Conservation (phyloP, 2,797 vertebrate species). For the Enteromius argenteus region DNA sequence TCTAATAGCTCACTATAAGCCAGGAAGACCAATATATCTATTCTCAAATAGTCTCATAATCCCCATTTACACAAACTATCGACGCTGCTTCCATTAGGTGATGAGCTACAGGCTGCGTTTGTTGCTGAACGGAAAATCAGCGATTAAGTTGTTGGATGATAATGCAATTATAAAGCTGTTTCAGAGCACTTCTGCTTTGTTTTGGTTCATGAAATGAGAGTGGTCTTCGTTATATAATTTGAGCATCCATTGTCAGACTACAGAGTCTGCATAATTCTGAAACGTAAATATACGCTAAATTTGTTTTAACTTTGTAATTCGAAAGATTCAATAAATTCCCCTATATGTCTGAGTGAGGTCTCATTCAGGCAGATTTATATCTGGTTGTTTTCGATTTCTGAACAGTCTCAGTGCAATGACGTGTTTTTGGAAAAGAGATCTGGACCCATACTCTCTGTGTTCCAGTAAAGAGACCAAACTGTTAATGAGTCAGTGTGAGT, state of each 20-base stretch:
- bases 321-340: slow-evolving; percentile 10
- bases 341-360: background rate
- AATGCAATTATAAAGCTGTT: slow-evolving; percentile 39
- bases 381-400: slow-evolving; percentile 1
- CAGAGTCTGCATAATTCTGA: slow-evolving; percentile 13
- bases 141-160: slow-evolving; percentile 46
- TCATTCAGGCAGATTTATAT: background rate
- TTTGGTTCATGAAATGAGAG: slow-evolving; percentile 29
- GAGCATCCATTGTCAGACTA: background rate
- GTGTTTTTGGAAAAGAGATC: slow-evolving; percentile 13
- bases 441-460: slow-evolving; percentile 34
- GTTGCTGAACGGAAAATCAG: slow-evolving; percentile 25
- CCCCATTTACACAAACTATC: slow-evolving; percentile 34
- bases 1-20: slow-evolving; percentile 54
- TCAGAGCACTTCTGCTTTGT: slow-evolving; percentile 34
- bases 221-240: slow-evolving; percentile 24
- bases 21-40: slow-evolving; percentile 54
- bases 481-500: slow-evolving; percentile 36
- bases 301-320: slow-evolving; percentile 17
- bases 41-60: slow-evolving; percentile 51
- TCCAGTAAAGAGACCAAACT: slow-evolving; percentile 41
- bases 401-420: slow-evolving; percentile 8
- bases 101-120: slow-evolving; percentile 25
- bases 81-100: slow-evolving; percentile 34
- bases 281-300: slow-evolving; percentile 21